Evolutionary conservation across 30 jellyfish, hydroid and myxozoan species (phyloP).

Genomic region (Clytia hemisphaerica): DNA sequence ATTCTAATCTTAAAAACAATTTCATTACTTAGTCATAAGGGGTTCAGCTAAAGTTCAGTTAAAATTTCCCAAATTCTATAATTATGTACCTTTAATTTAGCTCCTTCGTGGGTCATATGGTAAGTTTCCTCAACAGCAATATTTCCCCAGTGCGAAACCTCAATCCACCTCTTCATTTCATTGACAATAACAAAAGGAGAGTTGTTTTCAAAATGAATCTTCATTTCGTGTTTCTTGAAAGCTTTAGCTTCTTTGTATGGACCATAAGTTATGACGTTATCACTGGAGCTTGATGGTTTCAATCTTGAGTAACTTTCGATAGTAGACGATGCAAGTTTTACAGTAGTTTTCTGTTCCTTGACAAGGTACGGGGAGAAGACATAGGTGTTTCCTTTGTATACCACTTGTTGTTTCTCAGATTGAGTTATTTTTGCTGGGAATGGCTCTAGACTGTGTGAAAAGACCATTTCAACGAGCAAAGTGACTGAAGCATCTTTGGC

Average conservation of each 20-base stretch:
- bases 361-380: constrained; percentile 60
- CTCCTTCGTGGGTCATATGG: constrained; percentile 75
- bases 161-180: constrained; percentile 75
- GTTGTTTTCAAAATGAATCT: constrained; percentile 78
- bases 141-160: constrained; percentile 97
- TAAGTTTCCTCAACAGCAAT: constrained; percentile 84
- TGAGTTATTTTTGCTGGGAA: constrained; percentile 84
- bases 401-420: constrained; percentile 83
- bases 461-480: constrained; percentile 54
- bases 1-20: no score
- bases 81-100: constrained; percentile 62
- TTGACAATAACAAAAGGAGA: constrained; percentile 65
- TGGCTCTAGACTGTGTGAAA: constrained; percentile 52
- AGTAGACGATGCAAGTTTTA: constrained; percentile 66
- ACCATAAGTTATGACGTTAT: constrained; percentile 71
- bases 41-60: no score
- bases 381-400: constrained; percentile 64
- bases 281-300: constrained; percentile 85
- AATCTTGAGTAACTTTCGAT: constrained; percentile 66
- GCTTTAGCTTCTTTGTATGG: constrained; percentile 79
- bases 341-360: constrained; percentile 76
- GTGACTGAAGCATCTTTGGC: constrained; percentile 32
- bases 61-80: no score
- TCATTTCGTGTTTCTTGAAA: constrained; percentile 46
- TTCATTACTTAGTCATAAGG: no score